Evolutionary conservation across 53 echinoderm and acorn worm species (phyloP).

Genomic region (Actinopyga echinites): DNA sequence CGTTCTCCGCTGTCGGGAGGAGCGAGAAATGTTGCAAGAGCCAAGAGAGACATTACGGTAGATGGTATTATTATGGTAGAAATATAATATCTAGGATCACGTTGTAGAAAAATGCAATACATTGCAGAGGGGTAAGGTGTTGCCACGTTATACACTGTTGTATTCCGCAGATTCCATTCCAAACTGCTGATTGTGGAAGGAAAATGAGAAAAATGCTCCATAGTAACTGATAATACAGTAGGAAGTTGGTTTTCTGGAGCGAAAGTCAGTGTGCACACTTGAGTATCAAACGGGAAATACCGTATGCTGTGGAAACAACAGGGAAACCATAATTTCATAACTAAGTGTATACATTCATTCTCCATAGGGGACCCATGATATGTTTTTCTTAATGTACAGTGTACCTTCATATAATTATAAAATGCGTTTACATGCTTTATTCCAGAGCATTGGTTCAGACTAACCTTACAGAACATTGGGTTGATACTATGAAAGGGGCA

Average conservation of each 20-base stretch:
- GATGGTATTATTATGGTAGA: not conserved
- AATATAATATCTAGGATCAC: not conserved
- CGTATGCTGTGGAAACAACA: constrained; percentile 5
- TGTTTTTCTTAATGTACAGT: no score
- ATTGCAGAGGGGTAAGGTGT: no score
- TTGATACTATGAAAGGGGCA: no score
- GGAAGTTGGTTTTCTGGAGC: not conserved
- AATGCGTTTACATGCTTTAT: no score
- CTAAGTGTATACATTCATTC: no score
- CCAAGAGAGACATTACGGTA: not conserved
- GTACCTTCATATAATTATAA: no score
- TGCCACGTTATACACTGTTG: not conserved
- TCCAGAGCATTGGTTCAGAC: no score
- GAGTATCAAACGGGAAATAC: not conserved
- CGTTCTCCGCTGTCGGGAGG: constrained; percentile 3
- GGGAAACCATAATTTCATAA: no score
- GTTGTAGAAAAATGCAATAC: not conserved
- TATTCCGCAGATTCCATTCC: not conserved
- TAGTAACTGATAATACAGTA: no score
- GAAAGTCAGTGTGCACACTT: not conserved
- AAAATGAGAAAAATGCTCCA: not conserved
- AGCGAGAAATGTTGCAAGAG: not conserved
- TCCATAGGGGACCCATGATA: no score
- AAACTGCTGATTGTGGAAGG: not conserved
- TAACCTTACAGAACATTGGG: no score